phyloP scores from a whole-genome alignment of 1,140 invertebrate genomes.

The Triops cancriformis region DNA sequence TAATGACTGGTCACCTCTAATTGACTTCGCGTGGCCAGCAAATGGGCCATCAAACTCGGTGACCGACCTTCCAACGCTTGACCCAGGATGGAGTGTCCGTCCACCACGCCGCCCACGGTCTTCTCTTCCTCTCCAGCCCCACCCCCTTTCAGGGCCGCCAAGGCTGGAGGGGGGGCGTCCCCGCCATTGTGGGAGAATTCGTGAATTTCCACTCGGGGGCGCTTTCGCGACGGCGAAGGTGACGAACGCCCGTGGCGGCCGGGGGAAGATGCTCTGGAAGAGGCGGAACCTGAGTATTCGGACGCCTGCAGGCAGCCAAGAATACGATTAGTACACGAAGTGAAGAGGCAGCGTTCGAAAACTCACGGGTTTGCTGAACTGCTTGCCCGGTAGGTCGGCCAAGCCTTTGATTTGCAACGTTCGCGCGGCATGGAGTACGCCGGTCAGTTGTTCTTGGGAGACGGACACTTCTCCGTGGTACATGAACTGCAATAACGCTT shows the following conservation, averaged over 20 bases:
- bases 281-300: conserved; percentile 19
- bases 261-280: conserved; percentile 17
- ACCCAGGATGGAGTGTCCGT: conserved; percentile 22
- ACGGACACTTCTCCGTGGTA: conserved; percentile 90
- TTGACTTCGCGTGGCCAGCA: conserved; percentile 23
- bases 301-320: neutral
- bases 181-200: neutral
- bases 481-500: conserved; percentile 86
- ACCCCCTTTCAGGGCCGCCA: neutral
- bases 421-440: conserved; percentile 82
- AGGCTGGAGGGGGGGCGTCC: neutral
- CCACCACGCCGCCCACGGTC: neutral
- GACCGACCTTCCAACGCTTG: conserved; percentile 26
- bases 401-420: conserved; percentile 81
- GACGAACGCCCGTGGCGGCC: neutral
- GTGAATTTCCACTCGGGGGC: conserved; percentile 10
- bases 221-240: conserved; percentile 17
- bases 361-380: conserved; percentile 25
- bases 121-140: conserved; percentile 7
- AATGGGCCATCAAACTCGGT: conserved; percentile 26
- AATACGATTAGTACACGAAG: neutral
- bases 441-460: conserved; percentile 75
- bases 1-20: conserved; percentile 15
- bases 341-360: neutral
- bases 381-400: conserved; percentile 64